A percentile compares a stretch with the other conserved stretches of the same genome.
phyloP scores from a whole-genome alignment of 2,888 invertebrate species.

The Platycheirus rosarum region DNA sequence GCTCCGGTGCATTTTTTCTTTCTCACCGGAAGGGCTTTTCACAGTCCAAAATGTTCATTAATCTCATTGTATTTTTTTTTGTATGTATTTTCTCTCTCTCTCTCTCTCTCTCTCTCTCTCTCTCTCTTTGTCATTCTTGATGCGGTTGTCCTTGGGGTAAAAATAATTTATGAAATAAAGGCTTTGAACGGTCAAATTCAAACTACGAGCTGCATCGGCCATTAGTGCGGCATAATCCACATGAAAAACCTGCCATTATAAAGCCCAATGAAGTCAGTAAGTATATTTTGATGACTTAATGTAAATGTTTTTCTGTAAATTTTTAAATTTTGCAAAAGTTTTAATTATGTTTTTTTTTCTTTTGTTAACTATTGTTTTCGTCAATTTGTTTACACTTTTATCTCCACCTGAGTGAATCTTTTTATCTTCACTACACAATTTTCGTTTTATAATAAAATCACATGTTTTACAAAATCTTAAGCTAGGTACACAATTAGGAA shows the following conservation, averaged over 20 bases:
- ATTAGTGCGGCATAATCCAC: constrained; percentile 78
- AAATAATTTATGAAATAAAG: constrained; percentile 74
- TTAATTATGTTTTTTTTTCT: constrained; percentile 3
- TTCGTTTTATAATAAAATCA: too few species aligned
- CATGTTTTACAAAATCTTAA: too few species aligned
- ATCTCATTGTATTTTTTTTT: constrained; percentile 45
- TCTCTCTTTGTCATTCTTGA: too few species aligned
- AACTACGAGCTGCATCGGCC: constrained; percentile 79
- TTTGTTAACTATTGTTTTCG: not conserved
- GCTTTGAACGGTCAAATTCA: constrained; percentile 81
- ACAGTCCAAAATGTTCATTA: constrained; percentile 46
- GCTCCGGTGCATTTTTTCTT: constrained; percentile 16
- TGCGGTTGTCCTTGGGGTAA: not conserved
- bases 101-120: constrained; percentile 32
- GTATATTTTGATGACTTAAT: constrained; percentile 75
- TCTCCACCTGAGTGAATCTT: constrained; percentile 16
- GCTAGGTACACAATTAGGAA: too few species aligned
- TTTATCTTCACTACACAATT: not conserved
- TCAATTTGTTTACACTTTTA: not conserved
- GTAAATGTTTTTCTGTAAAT: constrained; percentile 13
- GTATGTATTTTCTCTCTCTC: constrained; percentile 33
- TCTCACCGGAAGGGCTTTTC: constrained; percentile 30
- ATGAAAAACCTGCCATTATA: constrained; percentile 83
- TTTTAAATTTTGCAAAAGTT: not conserved
- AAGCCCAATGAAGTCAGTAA: constrained; percentile 86